Conservation (phyloP, 2,888 invertebrate species). For the Dicycla oo region DNA sequence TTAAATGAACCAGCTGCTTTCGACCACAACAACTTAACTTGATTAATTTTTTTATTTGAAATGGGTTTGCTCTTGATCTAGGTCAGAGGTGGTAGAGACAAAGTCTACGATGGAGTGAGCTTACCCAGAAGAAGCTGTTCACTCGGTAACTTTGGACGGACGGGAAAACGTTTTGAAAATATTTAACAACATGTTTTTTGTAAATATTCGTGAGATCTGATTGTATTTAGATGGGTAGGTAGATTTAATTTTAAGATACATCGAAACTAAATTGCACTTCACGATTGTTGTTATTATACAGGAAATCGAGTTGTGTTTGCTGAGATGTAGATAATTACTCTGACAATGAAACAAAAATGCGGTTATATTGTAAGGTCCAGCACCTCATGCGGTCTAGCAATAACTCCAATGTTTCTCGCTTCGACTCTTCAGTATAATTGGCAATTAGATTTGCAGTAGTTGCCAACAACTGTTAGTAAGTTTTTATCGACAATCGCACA, state of each 20-base stretch:
- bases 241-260: constrained; percentile 58
- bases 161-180: constrained; percentile 21
- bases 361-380: constrained; percentile 39
- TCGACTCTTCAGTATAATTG: constrained; percentile 71
- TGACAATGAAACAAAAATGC: constrained; percentile 56
- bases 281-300: constrained; percentile 56
- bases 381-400: constrained; percentile 29
- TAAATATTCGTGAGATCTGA: constrained; percentile 44
- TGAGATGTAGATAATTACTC: constrained; percentile 54
- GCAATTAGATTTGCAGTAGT: constrained; percentile 78
- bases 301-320: constrained; percentile 57
- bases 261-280: constrained; percentile 50
- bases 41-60: too few species aligned
- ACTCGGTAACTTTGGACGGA: too few species aligned
- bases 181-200: constrained; percentile 16
- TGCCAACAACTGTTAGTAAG: constrained; percentile 78
- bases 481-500: constrained; percentile 77
- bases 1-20: constrained; percentile 45
- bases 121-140: too few species aligned
- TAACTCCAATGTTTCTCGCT: constrained; percentile 43
- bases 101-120: too few species aligned
- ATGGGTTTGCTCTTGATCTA: too few species aligned
- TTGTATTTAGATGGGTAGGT: constrained; percentile 51
- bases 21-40: constrained; percentile 18
- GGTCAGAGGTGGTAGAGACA: too few species aligned